Conservation (phyloP, 1,140 invertebrate species). For the Zaprionus tsacasi region DNA sequence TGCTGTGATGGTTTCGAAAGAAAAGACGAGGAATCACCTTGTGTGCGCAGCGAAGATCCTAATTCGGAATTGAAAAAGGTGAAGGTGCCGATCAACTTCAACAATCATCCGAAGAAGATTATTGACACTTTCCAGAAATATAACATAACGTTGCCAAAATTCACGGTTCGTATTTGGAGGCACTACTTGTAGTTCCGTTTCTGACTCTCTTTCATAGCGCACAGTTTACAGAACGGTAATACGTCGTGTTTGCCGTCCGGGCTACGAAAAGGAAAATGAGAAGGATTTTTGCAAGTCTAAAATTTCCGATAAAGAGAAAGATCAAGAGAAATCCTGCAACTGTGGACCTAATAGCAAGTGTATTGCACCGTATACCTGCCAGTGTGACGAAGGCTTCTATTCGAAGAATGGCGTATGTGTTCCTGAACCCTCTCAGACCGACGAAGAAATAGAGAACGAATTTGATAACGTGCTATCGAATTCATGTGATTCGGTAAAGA, state of each 20-base stretch:
- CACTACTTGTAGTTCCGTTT: not conserved
- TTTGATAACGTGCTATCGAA: not conserved
- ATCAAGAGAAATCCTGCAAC: not conserved
- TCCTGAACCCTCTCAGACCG: not conserved
- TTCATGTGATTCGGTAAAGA: too few relatives aligned
- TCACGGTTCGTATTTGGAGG: not conserved
- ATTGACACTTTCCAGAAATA: not conserved
- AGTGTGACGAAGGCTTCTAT: not conserved
- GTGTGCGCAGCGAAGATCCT: not conserved
- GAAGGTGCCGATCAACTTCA: not conserved
- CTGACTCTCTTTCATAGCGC: not conserved
- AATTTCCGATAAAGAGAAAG: not conserved
- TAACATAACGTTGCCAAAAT: not conserved
- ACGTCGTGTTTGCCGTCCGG: not conserved
- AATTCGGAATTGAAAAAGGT: not conserved
- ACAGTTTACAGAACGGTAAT: not conserved
- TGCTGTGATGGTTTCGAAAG: not conserved
- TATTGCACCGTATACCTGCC: not conserved
- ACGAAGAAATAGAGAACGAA: not conserved
- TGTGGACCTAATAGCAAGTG: not conserved
- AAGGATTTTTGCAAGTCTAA: not conserved
- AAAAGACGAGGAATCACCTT: not conserved
- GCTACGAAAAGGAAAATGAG: not conserved
- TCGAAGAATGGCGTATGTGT: not conserved
- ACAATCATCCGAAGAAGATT: not conserved